Evolutionary conservation across 1,140 invertebrate species (phyloP).

Genomic region (Temnothorax nylanderi): DNA sequence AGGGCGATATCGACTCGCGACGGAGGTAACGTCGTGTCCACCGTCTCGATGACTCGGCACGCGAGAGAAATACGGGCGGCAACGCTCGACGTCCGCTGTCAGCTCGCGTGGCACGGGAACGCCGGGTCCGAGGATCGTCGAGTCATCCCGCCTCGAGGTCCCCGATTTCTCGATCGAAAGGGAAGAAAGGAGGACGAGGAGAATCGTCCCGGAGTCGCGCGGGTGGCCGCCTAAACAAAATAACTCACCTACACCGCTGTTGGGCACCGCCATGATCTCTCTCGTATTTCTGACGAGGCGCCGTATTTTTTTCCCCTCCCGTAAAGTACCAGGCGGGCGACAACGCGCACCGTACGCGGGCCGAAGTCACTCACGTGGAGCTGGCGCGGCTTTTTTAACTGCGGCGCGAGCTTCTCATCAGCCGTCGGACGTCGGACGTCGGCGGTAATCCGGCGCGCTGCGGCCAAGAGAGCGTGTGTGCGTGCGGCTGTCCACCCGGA

Average conservation of each 20-base stretch:
- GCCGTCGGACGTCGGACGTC: slow-evolving; percentile 20
- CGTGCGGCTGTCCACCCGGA: background rate
- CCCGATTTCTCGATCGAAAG: background rate
- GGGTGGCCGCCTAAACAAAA: slow-evolving; percentile 36
- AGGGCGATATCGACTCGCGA: background rate
- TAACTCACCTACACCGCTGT: slow-evolving; percentile 85
- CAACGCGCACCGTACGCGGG: slow-evolving; percentile 24
- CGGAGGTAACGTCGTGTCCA: background rate
- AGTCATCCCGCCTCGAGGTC: background rate
- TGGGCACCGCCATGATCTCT: slow-evolving; percentile 85
- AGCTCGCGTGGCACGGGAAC: background rate
- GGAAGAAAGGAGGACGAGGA: background rate
- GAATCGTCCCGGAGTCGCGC: background rate
- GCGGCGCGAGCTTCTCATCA: slow-evolving; percentile 64
- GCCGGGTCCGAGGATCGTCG: background rate
- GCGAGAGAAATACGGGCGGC: background rate
- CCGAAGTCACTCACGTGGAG: slow-evolving; percentile 42
- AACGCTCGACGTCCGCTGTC: slow-evolving; percentile 9
- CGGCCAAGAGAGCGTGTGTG: background rate
- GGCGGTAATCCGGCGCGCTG: slow-evolving; percentile 11
- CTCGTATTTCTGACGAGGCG: slow-evolving; percentile 73
- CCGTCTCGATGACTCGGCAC: background rate
- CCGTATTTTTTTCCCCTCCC: slow-evolving; percentile 72
- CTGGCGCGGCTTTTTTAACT: slow-evolving; percentile 51
- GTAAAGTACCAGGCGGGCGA: slow-evolving; percentile 51